Base-by-base conservation (phyloP, 2,797 vertebrate genomes). In the Ciconia nigra region DNA sequence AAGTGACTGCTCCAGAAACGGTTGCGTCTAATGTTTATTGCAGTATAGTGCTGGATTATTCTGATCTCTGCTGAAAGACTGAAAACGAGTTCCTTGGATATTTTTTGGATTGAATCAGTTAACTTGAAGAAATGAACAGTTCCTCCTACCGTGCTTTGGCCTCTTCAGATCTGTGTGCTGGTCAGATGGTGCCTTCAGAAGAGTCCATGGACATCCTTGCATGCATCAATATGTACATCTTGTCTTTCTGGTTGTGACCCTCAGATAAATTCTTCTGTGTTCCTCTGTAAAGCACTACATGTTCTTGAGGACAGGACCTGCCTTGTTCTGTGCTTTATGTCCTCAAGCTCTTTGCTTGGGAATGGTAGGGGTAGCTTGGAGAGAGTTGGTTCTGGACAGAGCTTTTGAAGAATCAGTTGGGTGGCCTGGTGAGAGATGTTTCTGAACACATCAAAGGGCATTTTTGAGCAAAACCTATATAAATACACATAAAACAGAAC, bases 401-500 rank as follows among this genome's bases (percentile, higher is more conserved):
- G 16, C n/a, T 90, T 14, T 6, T 77, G 31, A 58, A 33, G 13
- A 39, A 52, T 35, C 19, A 10, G 3, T 11, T 58, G 42, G 5
- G 15, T 37, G 47, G 8, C 29, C 20, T 42, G 13, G 5, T 10
- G 58, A 33, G 65, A 57, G 42, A 5, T 28, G 31, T 15, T 93
- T 26, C n/a, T 46, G n/a, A 26, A 17, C 1, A 4, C 3, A 18
- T 42, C 39, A 5, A 2, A 55, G 51, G 12, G 39, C 70, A 28
- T 39, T 77, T 58, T 10, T 62, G 42, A 74, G 61, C 65, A n/a
- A 41, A 54, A 20, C 15, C 16, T 13, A 2, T 28, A 17, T 41
- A 17, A 69, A 26, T 13, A 9, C 6, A 22, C 18, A 5, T 10
- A 4, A 37, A 44, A 0, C 12, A n/a, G 33, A 31, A 2, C 8